Evolutionary conservation across 2,888 invertebrate species (phyloP), one percentile per base, ranked within the genome.

Genomic region (Lasioglossum villosulum): DNA sequence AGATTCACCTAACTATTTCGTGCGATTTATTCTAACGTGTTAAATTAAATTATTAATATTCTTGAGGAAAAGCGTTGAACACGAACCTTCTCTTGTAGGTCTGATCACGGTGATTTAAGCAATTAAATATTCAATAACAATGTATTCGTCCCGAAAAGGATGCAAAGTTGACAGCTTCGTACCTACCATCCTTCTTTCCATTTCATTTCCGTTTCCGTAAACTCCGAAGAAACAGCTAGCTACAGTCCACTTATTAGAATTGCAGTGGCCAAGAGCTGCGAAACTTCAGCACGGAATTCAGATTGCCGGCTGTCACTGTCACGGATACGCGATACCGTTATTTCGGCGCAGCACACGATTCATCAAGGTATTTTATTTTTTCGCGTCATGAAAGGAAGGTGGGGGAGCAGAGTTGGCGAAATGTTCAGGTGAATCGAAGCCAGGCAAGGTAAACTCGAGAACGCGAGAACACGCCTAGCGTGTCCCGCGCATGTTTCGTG

Each of bases 401-500:
- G 70, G 23, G 52, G 34, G 66, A 34, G 16, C 34, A 34, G 68
- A 68, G 23, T 63, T 30, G 63, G 30, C 37, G 23, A 68, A 68
- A 68, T 4, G 68, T 68, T 16, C 16, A 19, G 63, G 66, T 12
- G 37, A 19, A 34, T 68, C 34, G 12, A 37, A 4, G 68, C 30
- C 6, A 56, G 30, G 23, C 6, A 30, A 56, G 30, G 30, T 27
- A 27, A 14, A 27, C 63, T 30, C 63, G 30, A 78, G 80, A 88
- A 86, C 76, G 78, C 42, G 79, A 80, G 85, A 86, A 80, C 82
- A 39, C 56, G 30, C 87, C 70, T 70, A 86, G 90, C 91, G 85
- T 89, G 92, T 87, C 82, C 86, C 87, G 86, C 87, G 84, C 86
- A 87, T 89, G 91, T 90, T 91, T 90, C 92, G 89, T 91, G 92